Conservation (phyloP, 1,140 invertebrate genomes). For the Popillia japonica region DNA sequence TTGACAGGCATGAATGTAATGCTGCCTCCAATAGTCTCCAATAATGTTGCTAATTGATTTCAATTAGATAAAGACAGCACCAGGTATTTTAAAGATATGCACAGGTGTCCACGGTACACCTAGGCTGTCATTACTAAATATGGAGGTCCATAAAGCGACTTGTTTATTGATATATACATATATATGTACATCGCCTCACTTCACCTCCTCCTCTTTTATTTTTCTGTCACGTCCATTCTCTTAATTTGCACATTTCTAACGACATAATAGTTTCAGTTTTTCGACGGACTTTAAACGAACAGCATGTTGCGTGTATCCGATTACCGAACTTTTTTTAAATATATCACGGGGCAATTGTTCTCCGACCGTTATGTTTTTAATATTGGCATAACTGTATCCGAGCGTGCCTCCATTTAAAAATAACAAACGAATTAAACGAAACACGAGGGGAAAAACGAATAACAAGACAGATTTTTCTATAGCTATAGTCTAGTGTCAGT, state of each 20-base stretch:
- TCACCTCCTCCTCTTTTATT: conserved; percentile 34
- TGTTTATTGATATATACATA: conserved; percentile 33
- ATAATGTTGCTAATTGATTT: conserved; percentile 21
- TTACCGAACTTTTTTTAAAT: not conserved
- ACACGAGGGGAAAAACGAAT: not conserved
- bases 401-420: not conserved
- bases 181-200: not conserved
- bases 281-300: conserved; percentile 11
- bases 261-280: not conserved
- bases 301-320: not conserved
- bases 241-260: conserved; percentile 41
- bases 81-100: conserved; percentile 2
- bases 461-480: not conserved
- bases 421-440: too few relatives aligned
- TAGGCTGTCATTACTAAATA: conserved; percentile 38
- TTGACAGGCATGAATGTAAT: not conserved
- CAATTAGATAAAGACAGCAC: conserved; percentile 14
- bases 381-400: not conserved
- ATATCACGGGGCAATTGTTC: not conserved
- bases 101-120: conserved; percentile 11
- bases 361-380: not conserved
- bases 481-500: not conserved
- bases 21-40: not conserved
- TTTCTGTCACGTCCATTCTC: conserved; percentile 20
- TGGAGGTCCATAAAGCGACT: conserved; percentile 39